These are phyloP conservation scores for Phoxinus phoxinus DNA, from an alignment of 2,113 vertebrate species.

Conservation along the genomic window DNA sequence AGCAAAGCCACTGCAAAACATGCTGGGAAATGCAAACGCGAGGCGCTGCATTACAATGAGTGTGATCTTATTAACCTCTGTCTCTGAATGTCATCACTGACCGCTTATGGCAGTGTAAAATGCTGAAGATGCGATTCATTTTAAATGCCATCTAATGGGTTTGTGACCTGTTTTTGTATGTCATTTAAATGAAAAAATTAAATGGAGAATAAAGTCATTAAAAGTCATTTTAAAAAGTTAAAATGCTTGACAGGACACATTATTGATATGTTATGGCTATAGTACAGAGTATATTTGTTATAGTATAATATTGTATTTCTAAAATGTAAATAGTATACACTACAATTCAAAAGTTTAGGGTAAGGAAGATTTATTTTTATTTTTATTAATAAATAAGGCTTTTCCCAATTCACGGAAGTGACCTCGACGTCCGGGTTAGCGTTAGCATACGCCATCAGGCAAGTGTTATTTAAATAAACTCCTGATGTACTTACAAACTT, in stretches of 20 bases:
- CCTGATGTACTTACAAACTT: too few species aligned
- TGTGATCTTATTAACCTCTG: not conserved
- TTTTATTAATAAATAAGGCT: too few species aligned
- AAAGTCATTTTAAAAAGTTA: not conserved
- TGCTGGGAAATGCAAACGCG: not conserved
- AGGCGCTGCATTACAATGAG: constrained; percentile 13
- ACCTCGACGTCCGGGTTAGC: too few species aligned
- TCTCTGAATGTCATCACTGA: not conserved
- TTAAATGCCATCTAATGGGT: constrained; percentile 3
- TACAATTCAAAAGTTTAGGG: too few species aligned
- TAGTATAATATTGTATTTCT: not conserved
- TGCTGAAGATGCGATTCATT: not conserved
- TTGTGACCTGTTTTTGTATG: not conserved
- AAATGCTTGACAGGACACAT: not conserved
- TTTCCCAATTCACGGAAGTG: too few species aligned
- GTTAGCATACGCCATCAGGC: too few species aligned
- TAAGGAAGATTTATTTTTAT: too few species aligned
- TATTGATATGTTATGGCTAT: not conserved
- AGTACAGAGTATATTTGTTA: not conserved
- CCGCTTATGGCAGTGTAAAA: not conserved
- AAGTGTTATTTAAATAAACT: too few species aligned
- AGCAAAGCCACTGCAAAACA: not conserved
- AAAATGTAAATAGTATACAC: too few species aligned
- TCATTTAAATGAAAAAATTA: not conserved
- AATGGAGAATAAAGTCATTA: not conserved